Percentiles rank a stretch among this genome's conserved stretches.
Conservation (phyloP, 2,113 vertebrate species). For the Osmerus mordax region DNA sequence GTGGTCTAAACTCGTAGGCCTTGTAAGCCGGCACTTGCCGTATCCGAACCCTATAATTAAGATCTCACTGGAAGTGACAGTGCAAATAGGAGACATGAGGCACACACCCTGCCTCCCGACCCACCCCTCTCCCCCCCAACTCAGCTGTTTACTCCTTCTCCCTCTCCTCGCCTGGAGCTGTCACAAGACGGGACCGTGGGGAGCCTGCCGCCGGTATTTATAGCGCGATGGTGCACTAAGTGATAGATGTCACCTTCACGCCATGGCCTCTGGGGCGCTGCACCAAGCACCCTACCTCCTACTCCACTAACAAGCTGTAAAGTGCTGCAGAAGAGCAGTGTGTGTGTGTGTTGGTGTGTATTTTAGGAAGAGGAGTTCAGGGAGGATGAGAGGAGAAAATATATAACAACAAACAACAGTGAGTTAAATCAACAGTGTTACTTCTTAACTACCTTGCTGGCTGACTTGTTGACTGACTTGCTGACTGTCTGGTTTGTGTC, state of each 20-base stretch:
- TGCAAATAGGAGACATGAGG: slow-evolving; percentile 53
- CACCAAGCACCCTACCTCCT: slow-evolving; percentile 60
- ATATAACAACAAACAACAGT: slow-evolving; percentile 13
- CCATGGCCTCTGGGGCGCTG: slow-evolving; percentile 57
- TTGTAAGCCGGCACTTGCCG: not conserved
- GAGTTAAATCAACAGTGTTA: slow-evolving; percentile 28
- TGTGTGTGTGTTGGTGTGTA: slow-evolving; percentile 1
- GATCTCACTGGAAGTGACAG: slow-evolving; percentile 69
- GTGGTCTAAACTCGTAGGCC: too few species aligned
- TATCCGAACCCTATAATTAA: slow-evolving; percentile 68
- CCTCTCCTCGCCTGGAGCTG: slow-evolving; percentile 52
- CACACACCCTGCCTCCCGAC: not conserved
- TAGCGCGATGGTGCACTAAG: slow-evolving; percentile 65
- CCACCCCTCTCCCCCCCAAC: slow-evolving; percentile 14
- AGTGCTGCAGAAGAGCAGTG: slow-evolving; percentile 51
- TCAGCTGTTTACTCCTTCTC: slow-evolving; percentile 69
- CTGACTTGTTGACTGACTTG: slow-evolving; percentile 8
- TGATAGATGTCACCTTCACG: slow-evolving; percentile 79
- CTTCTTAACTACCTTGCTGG: slow-evolving; percentile 29
- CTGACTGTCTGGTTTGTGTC: not conserved
- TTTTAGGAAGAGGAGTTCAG: slow-evolving; percentile 5
- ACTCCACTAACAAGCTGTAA: slow-evolving; percentile 71
- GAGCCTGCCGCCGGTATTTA: slow-evolving; percentile 70
- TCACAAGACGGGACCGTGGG: slow-evolving; percentile 66
- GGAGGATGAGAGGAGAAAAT: slow-evolving; percentile 28